A percentile compares a stretch with the other conserved stretches of the same genome.
Evolutionary conservation across 1,140 invertebrate genomes (phyloP).

Genomic region (Nymphalis io): DNA sequence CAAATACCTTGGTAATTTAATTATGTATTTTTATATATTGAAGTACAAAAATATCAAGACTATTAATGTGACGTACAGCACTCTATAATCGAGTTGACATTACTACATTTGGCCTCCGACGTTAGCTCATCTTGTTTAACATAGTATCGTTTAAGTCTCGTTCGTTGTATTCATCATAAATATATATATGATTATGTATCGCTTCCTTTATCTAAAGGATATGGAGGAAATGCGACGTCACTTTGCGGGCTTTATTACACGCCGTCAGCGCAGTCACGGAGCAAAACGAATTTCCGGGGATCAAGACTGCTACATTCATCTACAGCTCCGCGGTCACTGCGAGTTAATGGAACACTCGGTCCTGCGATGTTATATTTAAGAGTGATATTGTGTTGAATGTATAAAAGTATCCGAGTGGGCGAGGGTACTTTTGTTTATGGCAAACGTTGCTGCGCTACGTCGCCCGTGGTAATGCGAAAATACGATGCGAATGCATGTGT

Average conservation of each 20-base stretch:
- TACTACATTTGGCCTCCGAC: neutral
- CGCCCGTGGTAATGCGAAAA: conserved; percentile 17
- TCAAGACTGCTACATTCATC: neutral
- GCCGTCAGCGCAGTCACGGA: conserved; percentile 11
- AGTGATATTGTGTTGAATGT: conserved; percentile 1
- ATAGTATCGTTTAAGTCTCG: neutral
- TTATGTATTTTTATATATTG: no score
- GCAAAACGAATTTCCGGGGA: conserved; percentile 20
- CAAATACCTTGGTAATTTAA: neutral
- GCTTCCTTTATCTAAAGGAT: conserved; percentile 11
- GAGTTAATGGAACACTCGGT: neutral
- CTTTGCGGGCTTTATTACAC: conserved; percentile 21
- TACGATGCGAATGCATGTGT: conserved; percentile 19
- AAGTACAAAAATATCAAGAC: neutral
- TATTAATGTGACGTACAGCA: neutral
- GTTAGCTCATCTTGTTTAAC: neutral
- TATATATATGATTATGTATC: conserved; percentile 2
- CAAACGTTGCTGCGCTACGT: neutral
- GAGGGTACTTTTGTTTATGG: conserved; percentile 12
- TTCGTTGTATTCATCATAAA: conserved; percentile 5
- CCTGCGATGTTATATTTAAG: neutral
- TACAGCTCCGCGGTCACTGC: neutral
- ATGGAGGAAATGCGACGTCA: conserved; percentile 17
- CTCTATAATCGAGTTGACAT: neutral
- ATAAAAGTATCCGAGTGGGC: neutral